These are phyloP conservation scores for Lepidochrysops patricia DNA, from an alignment of 2,888 invertebrate genomes.

Conservation along the genomic window DNA sequence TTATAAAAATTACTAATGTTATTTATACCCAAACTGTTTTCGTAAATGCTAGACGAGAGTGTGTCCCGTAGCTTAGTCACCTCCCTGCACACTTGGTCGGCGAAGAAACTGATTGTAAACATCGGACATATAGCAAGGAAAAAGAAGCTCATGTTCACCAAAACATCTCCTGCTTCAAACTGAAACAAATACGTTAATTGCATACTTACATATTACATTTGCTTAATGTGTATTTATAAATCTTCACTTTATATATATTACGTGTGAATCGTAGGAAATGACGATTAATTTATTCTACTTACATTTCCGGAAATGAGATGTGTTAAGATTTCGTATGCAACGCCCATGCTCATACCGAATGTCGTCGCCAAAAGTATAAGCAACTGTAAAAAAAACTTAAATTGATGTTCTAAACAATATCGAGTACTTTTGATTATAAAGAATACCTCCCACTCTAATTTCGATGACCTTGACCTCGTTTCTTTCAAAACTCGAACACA, in stretches of 20 bases:
- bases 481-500: too few relatives aligned
- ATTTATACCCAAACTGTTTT: slow-evolving; percentile 37
- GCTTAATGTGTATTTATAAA: too few relatives aligned
- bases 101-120: slow-evolving; percentile 42
- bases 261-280: too few relatives aligned
- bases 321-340: slow-evolving; percentile 34
- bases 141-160: slow-evolving; percentile 29
- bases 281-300: slow-evolving; percentile 26
- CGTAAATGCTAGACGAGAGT: slow-evolving; percentile 47
- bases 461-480: too few relatives aligned
- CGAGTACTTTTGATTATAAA: too few relatives aligned
- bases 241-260: too few relatives aligned
- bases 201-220: too few relatives aligned
- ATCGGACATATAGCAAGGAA: slow-evolving; percentile 35
- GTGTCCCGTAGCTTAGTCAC: slow-evolving; percentile 39
- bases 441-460: too few relatives aligned
- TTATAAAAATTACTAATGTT: slow-evolving; percentile 10
- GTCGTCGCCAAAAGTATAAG: slow-evolving; percentile 37
- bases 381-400: slow-evolving; percentile 35
- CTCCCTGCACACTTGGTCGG: slow-evolving; percentile 39
- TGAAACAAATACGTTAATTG: slow-evolving; percentile 26
- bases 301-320: slow-evolving; percentile 36
- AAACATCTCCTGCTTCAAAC: slow-evolving; percentile 27
- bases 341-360: slow-evolving; percentile 36
- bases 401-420: too few relatives aligned